phyloP scores from a whole-genome alignment of 2,888 invertebrate genomes.

The Sepiola atlantica region DNA sequence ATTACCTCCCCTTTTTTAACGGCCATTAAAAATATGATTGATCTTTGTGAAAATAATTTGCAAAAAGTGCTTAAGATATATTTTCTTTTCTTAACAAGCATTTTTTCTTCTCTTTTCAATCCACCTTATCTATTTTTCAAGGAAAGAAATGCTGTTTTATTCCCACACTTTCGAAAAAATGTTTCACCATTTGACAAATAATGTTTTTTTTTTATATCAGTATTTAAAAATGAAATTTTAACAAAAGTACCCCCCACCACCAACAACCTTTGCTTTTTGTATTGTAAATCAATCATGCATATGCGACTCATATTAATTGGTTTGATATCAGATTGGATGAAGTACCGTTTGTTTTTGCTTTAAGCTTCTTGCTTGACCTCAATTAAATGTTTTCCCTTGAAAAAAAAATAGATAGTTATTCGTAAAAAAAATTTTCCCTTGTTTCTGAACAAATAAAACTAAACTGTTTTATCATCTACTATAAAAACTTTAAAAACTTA shows the following conservation, averaged over 20 bases:
- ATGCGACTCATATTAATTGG: neutral
- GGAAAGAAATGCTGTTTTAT: neutral
- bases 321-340: neutral
- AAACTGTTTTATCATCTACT: no score
- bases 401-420: neutral
- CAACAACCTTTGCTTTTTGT: neutral
- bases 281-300: neutral
- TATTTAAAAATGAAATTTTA: neutral
- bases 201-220: neutral
- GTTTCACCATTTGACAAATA: neutral
- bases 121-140: neutral
- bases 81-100: neutral
- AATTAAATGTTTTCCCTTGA: neutral
- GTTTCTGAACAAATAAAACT: no score
- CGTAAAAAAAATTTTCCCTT: neutral
- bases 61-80: no score
- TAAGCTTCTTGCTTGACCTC: neutral
- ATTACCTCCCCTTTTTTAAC: neutral
- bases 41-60: neutral
- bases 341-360: neutral
- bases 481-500: no score
- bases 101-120: neutral
- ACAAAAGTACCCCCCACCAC: no score
- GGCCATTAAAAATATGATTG: neutral
- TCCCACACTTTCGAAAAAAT: neutral